phyloP scores from a whole-genome alignment of 1,140 invertebrate genomes.

The Hestina assimilis region DNA sequence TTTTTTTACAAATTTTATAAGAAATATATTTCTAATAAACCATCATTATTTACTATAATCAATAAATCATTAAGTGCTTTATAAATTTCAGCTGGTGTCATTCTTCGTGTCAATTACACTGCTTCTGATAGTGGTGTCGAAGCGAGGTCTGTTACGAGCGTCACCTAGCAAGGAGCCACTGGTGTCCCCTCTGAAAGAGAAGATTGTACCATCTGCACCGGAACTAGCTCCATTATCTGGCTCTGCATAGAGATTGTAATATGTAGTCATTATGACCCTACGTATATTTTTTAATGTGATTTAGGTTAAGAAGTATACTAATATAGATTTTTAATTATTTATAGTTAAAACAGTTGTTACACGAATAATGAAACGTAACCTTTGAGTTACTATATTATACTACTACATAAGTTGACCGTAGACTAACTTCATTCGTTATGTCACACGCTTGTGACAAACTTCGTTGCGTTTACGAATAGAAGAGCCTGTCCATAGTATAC shows the following conservation, averaged over 20 bases:
- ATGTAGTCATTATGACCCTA: not conserved
- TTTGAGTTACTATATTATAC: too few relatives aligned
- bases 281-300: too few relatives aligned
- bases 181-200: conserved; percentile 15
- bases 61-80: too few relatives aligned
- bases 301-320: too few relatives aligned
- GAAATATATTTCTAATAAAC: not conserved
- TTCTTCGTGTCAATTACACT: conserved; percentile 32
- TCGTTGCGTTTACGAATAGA: too few relatives aligned
- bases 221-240: conserved; percentile 27
- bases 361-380: too few relatives aligned
- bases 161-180: not conserved
- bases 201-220: conserved; percentile 14
- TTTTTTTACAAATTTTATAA: not conserved
- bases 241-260: not conserved
- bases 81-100: conserved; percentile 39
- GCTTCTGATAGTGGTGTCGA: conserved; percentile 24
- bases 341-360: too few relatives aligned
- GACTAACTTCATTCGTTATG: too few relatives aligned
- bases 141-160: conserved; percentile 18
- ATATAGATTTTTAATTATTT: too few relatives aligned
- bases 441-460: too few relatives aligned
- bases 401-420: too few relatives aligned
- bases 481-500: too few relatives aligned
- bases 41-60: not conserved